Percentiles rank a stretch among this genome's conserved stretches.
phyloP scores from a whole-genome alignment of 2,888 invertebrate genomes.

The Coremacera marginata region DNA sequence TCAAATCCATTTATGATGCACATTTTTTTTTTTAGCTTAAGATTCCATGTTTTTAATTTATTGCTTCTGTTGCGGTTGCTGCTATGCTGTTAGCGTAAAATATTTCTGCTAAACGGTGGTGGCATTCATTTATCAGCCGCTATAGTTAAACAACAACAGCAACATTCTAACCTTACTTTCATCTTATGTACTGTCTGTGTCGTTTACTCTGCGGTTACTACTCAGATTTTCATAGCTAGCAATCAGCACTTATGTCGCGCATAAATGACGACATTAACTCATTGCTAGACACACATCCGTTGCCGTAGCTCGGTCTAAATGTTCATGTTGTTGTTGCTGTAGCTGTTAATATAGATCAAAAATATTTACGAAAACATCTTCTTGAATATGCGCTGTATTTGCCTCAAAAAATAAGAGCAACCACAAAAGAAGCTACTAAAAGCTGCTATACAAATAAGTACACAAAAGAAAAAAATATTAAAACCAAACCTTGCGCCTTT shows the following conservation, averaged over 20 bases:
- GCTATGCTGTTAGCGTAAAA: no score
- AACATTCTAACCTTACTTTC: background rate
- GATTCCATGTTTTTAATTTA: no score
- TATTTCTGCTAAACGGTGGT: conserved; percentile 7
- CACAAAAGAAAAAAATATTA: conserved; percentile 26
- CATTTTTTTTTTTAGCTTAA: no score
- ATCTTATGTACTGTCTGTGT: background rate
- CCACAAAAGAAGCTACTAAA: conserved; percentile 17
- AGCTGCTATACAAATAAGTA: conserved; percentile 7
- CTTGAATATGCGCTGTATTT: conserved; percentile 27
- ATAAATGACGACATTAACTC: conserved; percentile 20
- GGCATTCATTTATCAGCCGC: conserved; percentile 25
- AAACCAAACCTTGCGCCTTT: background rate
- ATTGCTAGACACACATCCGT: conserved; percentile 27
- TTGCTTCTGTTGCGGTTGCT: no score
- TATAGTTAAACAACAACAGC: conserved; percentile 1
- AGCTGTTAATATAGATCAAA: conserved; percentile 31
- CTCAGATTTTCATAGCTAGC: background rate
- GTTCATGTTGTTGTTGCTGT: background rate
- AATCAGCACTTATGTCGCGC: conserved; percentile 21
- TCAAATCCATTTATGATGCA: no score
- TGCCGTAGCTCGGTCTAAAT: background rate
- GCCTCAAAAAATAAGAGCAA: background rate
- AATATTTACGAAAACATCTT: conserved; percentile 44
- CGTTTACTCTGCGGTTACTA: background rate